phyloP scores from a whole-genome alignment of 1,140 invertebrate genomes.

The Temnothorax longispinosus region DNA sequence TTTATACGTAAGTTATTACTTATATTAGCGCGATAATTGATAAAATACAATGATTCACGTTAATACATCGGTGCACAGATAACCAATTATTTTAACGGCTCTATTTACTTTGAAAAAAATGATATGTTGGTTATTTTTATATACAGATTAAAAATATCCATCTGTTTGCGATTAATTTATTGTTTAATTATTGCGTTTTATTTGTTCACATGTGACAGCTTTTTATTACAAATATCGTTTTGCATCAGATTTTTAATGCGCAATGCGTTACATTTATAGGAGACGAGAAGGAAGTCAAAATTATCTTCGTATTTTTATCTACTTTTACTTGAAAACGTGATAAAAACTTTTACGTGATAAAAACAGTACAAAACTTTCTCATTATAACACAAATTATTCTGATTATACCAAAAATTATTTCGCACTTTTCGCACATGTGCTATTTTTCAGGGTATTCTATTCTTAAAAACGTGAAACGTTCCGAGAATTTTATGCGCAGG shows the following conservation, averaged over 20 bases:
- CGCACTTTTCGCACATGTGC: background rate
- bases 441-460: background rate
- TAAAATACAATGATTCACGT: background rate
- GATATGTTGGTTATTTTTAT: background rate
- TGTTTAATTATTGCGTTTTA: background rate
- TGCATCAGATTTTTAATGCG: background rate
- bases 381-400: background rate
- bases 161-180: background rate
- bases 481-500: background rate
- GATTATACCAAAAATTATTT: background rate
- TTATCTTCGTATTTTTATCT: background rate
- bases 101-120: background rate
- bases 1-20: background rate
- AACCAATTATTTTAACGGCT: background rate
- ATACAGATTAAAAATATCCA: background rate
- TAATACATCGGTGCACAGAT: background rate
- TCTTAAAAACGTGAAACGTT: background rate
- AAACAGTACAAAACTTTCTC: background rate
- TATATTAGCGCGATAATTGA: background rate
- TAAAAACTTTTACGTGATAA: background rate
- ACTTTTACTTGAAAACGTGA: background rate
- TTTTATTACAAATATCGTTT: background rate
- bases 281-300: background rate
- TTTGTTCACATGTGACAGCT: background rate
- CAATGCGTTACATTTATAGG: background rate